These are phyloP conservation scores for Alviniconcha strummeri DNA, from an alignment of 2,888 invertebrate genomes.

Conservation along the genomic window DNA sequence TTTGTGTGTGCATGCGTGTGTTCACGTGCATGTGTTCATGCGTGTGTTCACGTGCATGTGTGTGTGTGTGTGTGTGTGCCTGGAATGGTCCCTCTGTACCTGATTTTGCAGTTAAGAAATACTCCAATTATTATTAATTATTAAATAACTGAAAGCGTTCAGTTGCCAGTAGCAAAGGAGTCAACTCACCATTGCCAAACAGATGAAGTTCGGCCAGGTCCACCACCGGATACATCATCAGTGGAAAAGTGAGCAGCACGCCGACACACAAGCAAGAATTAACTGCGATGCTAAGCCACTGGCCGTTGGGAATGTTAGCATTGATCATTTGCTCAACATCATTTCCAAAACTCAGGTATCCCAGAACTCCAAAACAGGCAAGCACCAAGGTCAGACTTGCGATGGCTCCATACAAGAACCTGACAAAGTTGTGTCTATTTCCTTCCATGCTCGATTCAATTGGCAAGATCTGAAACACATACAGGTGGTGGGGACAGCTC, in stretches of 20 bases:
- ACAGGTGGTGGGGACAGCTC: not conserved
- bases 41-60: too few relatives aligned
- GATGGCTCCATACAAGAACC: constrained; percentile 64
- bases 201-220: constrained; percentile 64
- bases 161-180: too few relatives aligned
- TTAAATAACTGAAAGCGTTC: too few relatives aligned
- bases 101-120: too few relatives aligned
- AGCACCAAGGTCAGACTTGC: constrained; percentile 57
- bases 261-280: constrained; percentile 67
- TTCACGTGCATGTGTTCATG: too few relatives aligned
- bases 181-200: constrained; percentile 57
- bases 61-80: too few relatives aligned
- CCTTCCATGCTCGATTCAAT: constrained; percentile 72
- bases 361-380: constrained; percentile 63
- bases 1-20: too few relatives aligned
- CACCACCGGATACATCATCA: constrained; percentile 69
- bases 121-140: too few relatives aligned
- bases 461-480: constrained; percentile 64
- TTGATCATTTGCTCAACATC: constrained; percentile 68
- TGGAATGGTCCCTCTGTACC: too few relatives aligned
- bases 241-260: constrained; percentile 68
- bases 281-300: constrained; percentile 52
- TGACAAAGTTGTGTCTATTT: constrained; percentile 66
- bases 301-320: constrained; percentile 56
- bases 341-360: constrained; percentile 66